Conservation (phyloP, 1,140 invertebrate genomes). For the Plectrocnemia conspersa region DNA sequence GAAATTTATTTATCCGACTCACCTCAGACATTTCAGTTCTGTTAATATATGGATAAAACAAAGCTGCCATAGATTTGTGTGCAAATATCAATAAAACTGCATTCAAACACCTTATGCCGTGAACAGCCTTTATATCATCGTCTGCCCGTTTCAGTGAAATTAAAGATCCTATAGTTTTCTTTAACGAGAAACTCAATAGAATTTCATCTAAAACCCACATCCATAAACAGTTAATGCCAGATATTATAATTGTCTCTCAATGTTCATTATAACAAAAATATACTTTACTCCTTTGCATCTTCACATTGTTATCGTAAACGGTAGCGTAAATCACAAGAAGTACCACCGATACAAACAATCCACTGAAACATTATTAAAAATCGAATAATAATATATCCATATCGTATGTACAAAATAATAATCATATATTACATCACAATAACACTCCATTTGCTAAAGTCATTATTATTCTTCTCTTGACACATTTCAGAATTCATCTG, state of each 20-base stretch:
- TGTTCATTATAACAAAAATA: too few species aligned
- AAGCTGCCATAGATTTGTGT: constrained; percentile 63
- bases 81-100: constrained; percentile 57
- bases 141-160: constrained; percentile 48
- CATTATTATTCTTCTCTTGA: constrained; percentile 44
- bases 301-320: too few species aligned
- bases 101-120: constrained; percentile 60
- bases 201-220: constrained; percentile 50
- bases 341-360: too few species aligned
- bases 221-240: too few species aligned
- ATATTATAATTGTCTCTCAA: too few species aligned
- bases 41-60: constrained; percentile 60
- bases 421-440: constrained; percentile 52
- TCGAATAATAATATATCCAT: too few species aligned
- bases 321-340: too few species aligned
- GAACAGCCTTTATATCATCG: constrained; percentile 56
- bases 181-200: constrained; percentile 57
- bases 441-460: constrained; percentile 42
- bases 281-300: too few species aligned
- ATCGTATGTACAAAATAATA: too few species aligned
- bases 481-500: constrained; percentile 59
- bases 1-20: constrained; percentile 27
- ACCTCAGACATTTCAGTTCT: constrained; percentile 60
- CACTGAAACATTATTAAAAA: too few species aligned
- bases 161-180: constrained; percentile 55